Base-by-base conservation (phyloP, 2,888 invertebrate species). In the Leptopilina myrica region DNA sequence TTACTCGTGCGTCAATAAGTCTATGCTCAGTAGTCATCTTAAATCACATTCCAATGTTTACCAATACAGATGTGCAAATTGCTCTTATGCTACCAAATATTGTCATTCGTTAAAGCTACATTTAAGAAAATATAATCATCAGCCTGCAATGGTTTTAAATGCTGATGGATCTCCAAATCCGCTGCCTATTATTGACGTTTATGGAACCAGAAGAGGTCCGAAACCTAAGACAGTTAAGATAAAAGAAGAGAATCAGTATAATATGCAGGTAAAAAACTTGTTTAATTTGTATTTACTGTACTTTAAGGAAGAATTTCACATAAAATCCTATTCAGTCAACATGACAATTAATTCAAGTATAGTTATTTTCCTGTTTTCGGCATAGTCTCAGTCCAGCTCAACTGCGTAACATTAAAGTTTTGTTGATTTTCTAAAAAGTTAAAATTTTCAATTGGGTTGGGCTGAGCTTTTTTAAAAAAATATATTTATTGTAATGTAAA, bases 11-110 rank as follows among this genome's bases (percentile, higher is more conserved):
- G 98, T 98, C n/a, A 99, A 98, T 93, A 98, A 98, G 91, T 99
- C 99, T 0, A 99, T 99, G 99, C 93, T 99, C 78, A 99, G 98
- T 92, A 98, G 98, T 0, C 99, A 99, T 91, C 94, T 98, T 89
- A 99, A 99, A 90, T 98, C 98, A 0, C 99, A 99, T 92, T 97
- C 97, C 0, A 96, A 95, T 84, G 93, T 98, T 0, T 98, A 98
- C 89, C 98, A 98, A 89, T 99, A 98, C 91, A 94, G 97, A 59
- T 99, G 99, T 91, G 93, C 95, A 0, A 96, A 98, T 90, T 99
- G 99, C 91, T 95, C 95, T 78, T 99, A 99, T 90, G 98, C 97
- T 8, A 98, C 99, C 33, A 99, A 99, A 90, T 99, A 99, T 91
- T 98, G 98, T 88, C 99, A 99, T 92, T 98, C 98, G 20, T 93